Percentiles rank a stretch among this genome's conserved stretches.
phyloP scores from a whole-genome alignment of 1,140 invertebrate species.

The Drosophila punjabiensis region DNA sequence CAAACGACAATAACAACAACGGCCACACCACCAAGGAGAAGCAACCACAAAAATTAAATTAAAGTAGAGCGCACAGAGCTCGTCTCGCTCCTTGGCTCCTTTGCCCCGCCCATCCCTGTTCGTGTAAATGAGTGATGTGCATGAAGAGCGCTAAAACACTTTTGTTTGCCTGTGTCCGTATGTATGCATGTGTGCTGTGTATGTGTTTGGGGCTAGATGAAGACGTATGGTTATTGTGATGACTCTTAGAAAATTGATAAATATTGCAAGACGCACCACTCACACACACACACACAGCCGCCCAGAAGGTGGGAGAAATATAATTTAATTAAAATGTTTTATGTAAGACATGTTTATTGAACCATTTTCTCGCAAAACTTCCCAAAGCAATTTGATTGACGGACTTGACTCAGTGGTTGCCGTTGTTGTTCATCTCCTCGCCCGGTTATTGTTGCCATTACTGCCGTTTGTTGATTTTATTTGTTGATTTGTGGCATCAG shows the following conservation, averaged over 20 bases:
- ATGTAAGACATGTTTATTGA: conserved; percentile 84
- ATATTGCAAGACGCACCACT: conserved; percentile 64
- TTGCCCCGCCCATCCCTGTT: conserved; percentile 11
- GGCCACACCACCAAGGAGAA: conserved; percentile 25
- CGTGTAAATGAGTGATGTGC: conserved; percentile 79
- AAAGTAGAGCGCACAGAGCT: conserved; percentile 66
- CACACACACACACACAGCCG: not conserved
- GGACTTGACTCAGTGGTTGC: conserved; percentile 39
- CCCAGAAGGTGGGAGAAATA: conserved; percentile 49
- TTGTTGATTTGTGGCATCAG: conserved; percentile 72
- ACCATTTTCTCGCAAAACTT: conserved; percentile 73
- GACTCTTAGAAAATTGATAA: conserved; percentile 78
- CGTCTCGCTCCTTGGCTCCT: not conserved
- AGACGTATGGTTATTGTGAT: conserved; percentile 83
- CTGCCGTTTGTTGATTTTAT: conserved; percentile 51
- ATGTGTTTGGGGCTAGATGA: conserved; percentile 67
- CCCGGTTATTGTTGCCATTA: conserved; percentile 12
- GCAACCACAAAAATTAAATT: conserved; percentile 84
- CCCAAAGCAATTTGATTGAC: conserved; percentile 75
- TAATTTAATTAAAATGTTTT: conserved; percentile 84
- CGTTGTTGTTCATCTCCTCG: not conserved
- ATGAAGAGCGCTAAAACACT: conserved; percentile 78
- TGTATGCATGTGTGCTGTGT: conserved; percentile 19
- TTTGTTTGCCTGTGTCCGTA: conserved; percentile 64
- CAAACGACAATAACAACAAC: conserved; percentile 52